A percentile compares a stretch with the other conserved stretches of the same genome.
Conservation (phyloP, 2,113 vertebrate species). For the Camelus bactrianus region DNA sequence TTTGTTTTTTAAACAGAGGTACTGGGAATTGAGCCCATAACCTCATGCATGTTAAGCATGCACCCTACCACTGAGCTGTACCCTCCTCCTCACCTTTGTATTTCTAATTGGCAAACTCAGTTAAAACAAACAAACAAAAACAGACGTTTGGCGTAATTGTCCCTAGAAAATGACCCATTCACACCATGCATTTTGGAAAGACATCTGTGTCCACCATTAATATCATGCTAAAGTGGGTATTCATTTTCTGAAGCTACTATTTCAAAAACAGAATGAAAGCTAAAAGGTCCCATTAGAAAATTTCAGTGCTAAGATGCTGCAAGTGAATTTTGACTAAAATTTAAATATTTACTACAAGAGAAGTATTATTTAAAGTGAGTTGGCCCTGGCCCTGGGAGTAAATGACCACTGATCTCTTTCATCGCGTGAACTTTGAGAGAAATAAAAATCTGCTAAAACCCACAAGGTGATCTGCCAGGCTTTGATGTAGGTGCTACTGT, state of each 20-base stretch:
- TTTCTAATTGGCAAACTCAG: neutral
- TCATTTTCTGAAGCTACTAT: constrained; percentile 4
- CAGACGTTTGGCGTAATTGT: neutral
- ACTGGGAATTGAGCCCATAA: too few relatives aligned
- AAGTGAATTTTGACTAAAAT: constrained; percentile 7
- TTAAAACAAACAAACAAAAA: constrained; percentile 20
- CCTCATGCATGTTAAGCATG: too few relatives aligned
- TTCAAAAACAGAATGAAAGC: constrained; percentile 31
- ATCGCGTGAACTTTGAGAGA: neutral
- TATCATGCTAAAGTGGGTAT: neutral
- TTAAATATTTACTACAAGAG: neutral
- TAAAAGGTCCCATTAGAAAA: neutral
- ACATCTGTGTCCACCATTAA: neutral
- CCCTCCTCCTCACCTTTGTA: neutral
- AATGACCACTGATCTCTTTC: neutral
- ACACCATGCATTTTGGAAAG: neutral
- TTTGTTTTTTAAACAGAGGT: too few relatives aligned
- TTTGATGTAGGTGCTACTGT: neutral
- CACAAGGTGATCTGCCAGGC: neutral
- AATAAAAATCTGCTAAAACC: constrained; percentile 19
- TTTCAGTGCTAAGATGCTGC: neutral
- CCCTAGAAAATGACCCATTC: constrained; percentile 26
- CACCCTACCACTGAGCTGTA: too few relatives aligned
- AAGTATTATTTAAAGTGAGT: neutral
- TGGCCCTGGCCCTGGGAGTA: neutral